Percentiles rank a stretch among this genome's conserved stretches.
phyloP scores from a whole-genome alignment of 2,888 invertebrate genomes.

The Lordiphosa fenestrarum region DNA sequence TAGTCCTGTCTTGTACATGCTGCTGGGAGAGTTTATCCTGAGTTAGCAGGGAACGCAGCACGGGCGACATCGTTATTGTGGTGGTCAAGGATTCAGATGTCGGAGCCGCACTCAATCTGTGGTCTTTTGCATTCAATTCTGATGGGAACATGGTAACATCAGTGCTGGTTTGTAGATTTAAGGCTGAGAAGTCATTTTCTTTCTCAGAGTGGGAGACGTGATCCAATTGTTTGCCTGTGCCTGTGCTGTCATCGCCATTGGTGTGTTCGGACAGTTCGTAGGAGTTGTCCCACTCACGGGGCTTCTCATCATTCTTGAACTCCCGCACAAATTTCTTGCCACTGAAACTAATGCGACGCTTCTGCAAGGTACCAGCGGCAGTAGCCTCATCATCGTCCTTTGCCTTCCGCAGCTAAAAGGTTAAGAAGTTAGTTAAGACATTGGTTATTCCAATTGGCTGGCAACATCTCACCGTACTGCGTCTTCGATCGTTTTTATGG shows the following conservation, averaged over 20 bases:
- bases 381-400: conserved; percentile 11
- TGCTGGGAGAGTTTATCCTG: conserved; percentile 21
- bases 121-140: conserved; percentile 21
- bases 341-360: conserved; percentile 62
- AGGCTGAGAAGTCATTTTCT: conserved; percentile 33
- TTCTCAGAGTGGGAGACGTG: conserved; percentile 13
- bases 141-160: conserved; percentile 52
- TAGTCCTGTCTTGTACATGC: conserved; percentile 40
- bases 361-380: conserved; percentile 8
- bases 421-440: too few relatives aligned
- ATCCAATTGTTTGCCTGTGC: not conserved
- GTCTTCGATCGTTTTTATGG: too few relatives aligned
- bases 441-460: too few relatives aligned
- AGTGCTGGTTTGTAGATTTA: conserved; percentile 48
- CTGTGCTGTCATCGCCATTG: conserved; percentile 44
- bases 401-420: conserved; percentile 32
- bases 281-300: conserved; percentile 49
- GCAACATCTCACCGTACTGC: too few relatives aligned
- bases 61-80: conserved; percentile 35
- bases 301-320: conserved; percentile 48
- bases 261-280: conserved; percentile 57
- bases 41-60: conserved; percentile 34
- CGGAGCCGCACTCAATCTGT: not conserved
- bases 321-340: conserved; percentile 59
- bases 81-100: conserved; percentile 13